These are phyloP conservation scores for Haliclona indistincta DNA, from an alignment of 37 sponge, comb jelly and placozoan species.

Conservation along the genomic window DNA sequence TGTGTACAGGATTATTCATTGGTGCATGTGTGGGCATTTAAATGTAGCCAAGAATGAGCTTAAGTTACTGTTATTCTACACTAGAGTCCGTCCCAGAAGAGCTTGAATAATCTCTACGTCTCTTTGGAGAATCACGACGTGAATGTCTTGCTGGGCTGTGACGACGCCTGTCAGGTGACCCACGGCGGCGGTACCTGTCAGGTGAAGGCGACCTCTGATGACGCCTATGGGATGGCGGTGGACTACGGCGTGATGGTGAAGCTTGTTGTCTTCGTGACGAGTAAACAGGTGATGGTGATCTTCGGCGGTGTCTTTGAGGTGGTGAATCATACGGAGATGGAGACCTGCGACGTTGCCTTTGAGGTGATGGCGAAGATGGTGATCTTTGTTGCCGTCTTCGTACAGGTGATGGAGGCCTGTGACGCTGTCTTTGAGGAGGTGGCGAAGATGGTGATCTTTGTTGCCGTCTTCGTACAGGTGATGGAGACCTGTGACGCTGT, in stretches of 20 bases:
- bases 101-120: not conserved
- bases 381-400: not conserved
- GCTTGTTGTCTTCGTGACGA: not conserved
- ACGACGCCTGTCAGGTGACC: not conserved
- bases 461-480: not conserved
- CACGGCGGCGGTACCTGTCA: no score
- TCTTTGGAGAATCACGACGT: not conserved
- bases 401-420: not conserved
- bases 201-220: no score
- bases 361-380: not conserved
- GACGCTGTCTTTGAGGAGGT: not conserved
- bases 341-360: not conserved
- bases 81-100: not conserved
- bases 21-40: no score
- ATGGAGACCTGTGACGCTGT: not conserved
- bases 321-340: constrained; percentile 1
- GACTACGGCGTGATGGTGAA: constrained; percentile 6
- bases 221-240: not conserved
- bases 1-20: no score
- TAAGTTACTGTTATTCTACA: not conserved
- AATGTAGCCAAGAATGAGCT: not conserved
- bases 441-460: not conserved
- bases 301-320: not conserved
- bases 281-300: not conserved
- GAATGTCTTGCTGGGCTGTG: not conserved